Percentiles rank a stretch among this genome's conserved stretches.
Conservation (phyloP, 1,140 invertebrate species). For the Caenorhabditis inopinata region DNA sequence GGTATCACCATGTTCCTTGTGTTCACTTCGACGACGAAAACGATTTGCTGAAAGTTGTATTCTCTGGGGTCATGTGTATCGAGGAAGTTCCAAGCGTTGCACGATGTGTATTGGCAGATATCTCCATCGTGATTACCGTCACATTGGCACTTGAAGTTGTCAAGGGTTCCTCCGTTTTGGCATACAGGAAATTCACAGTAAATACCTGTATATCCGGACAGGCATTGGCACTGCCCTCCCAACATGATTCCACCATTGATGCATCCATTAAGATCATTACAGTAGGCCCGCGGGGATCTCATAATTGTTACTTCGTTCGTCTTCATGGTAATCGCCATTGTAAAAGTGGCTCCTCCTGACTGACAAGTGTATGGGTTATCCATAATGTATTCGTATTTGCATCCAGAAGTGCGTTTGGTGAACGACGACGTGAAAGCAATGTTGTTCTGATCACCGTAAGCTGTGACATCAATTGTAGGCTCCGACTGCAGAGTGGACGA, state of each 20-base stretch:
- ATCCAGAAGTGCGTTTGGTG: background rate
- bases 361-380: background rate
- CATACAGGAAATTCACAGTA: slow-evolving; percentile 12
- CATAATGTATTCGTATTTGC: slow-evolving; percentile 21
- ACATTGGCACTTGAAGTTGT: background rate
- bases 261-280: background rate
- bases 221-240: background rate
- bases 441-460: background rate
- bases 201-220: background rate
- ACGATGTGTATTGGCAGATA: slow-evolving; percentile 2
- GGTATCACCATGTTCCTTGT: background rate
- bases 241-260: slow-evolving; percentile 23
- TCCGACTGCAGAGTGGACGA: slow-evolving; percentile 17
- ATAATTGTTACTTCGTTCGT: background rate
- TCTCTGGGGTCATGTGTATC: slow-evolving; percentile 34
- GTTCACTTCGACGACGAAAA: slow-evolving; percentile 20
- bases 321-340: background rate
- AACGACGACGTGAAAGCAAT: background rate
- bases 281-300: slow-evolving; percentile 2
- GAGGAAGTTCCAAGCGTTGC: slow-evolving; percentile 31
- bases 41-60: slow-evolving; percentile 21
- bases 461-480: background rate
- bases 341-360: background rate
- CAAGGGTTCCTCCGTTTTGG: background rate
- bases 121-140: background rate